A percentile compares a stretch with the other conserved stretches of the same genome.
Evolutionary conservation across 2,888 invertebrate species (phyloP).

Genomic region (Tinea trinotella): DNA sequence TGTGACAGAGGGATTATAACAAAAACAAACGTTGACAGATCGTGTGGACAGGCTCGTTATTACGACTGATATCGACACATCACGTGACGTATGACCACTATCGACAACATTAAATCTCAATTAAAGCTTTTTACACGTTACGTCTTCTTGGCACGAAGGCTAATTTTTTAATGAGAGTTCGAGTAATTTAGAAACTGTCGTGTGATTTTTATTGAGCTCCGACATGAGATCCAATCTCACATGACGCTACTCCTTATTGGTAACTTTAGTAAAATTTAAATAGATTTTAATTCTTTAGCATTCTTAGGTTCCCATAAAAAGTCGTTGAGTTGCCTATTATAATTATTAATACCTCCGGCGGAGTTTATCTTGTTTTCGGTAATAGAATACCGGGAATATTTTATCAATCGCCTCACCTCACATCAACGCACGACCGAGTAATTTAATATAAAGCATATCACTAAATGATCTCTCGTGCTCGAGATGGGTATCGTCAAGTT

Average conservation of each 20-base stretch:
- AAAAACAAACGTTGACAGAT: conserved; percentile 20
- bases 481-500: conserved; percentile 63
- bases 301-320: conserved; percentile 26
- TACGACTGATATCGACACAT: conserved; percentile 50
- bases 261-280: not conserved
- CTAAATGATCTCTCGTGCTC: conserved; percentile 61
- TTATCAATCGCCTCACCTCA: conserved; percentile 34
- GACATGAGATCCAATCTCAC: not conserved
- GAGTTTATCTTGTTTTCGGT: conserved; percentile 64
- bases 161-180: conserved; percentile 9
- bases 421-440: conserved; percentile 67
- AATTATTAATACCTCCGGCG: conserved; percentile 51
- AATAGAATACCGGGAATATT: conserved; percentile 69
- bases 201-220: not conserved
- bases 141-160: conserved; percentile 9
- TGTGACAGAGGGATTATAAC: conserved; percentile 7
- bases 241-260: not conserved
- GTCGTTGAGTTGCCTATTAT: conserved; percentile 17
- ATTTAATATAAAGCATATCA: conserved; percentile 73
- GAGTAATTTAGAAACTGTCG: conserved; percentile 2
- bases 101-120: conserved; percentile 11
- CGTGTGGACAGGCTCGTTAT: conserved; percentile 18
- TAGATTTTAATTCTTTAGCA: conserved; percentile 22
- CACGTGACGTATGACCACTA: conserved; percentile 47
- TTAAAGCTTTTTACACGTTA: conserved; percentile 15